A percentile compares a stretch with the other conserved stretches of the same genome.
Evolutionary conservation across 2,113 vertebrate genomes (phyloP).

Genomic region (Lepisosteus osseus): DNA sequence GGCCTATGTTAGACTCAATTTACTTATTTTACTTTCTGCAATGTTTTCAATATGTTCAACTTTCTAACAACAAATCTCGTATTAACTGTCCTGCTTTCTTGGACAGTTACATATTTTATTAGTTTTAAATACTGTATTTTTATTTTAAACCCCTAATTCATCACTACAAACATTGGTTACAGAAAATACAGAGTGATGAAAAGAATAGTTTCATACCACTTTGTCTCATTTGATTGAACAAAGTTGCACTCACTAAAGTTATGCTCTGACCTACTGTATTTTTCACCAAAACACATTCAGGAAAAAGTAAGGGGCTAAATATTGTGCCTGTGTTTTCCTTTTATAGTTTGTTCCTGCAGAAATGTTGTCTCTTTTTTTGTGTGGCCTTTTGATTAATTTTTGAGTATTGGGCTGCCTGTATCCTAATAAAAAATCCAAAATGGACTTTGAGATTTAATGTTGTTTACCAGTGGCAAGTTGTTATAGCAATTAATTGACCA

Average conservation of each 20-base stretch:
- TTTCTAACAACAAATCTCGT: too few relatives aligned
- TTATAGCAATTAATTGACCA: conserved; percentile 32
- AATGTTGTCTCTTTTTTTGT: conserved; percentile 23
- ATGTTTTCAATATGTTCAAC: conserved; percentile 14
- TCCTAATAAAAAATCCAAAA: conserved; percentile 49
- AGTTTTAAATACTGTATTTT: too few relatives aligned
- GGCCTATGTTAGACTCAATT: neutral
- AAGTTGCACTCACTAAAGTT: conserved; percentile 35
- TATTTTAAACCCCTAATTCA: too few relatives aligned
- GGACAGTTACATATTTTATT: too few relatives aligned
- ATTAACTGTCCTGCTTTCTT: too few relatives aligned
- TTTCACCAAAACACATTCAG: conserved; percentile 43
- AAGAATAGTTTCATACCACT: conserved; percentile 13
- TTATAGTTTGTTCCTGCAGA: conserved; percentile 38
- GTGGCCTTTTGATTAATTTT: conserved; percentile 50
- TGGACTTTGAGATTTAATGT: conserved; percentile 29
- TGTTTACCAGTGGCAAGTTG: conserved; percentile 38
- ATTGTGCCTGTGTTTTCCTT: conserved; percentile 55
- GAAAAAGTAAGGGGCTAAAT: conserved; percentile 43
- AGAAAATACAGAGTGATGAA: too few relatives aligned
- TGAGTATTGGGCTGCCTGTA: conserved; percentile 37
- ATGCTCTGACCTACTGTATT: conserved; percentile 23
- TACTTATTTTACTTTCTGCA: neutral
- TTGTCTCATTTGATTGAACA: conserved; percentile 45
- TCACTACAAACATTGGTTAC: too few relatives aligned